Base-by-base conservation (phyloP, 2,113 vertebrate genomes). In the Malurus cyaneus region DNA sequence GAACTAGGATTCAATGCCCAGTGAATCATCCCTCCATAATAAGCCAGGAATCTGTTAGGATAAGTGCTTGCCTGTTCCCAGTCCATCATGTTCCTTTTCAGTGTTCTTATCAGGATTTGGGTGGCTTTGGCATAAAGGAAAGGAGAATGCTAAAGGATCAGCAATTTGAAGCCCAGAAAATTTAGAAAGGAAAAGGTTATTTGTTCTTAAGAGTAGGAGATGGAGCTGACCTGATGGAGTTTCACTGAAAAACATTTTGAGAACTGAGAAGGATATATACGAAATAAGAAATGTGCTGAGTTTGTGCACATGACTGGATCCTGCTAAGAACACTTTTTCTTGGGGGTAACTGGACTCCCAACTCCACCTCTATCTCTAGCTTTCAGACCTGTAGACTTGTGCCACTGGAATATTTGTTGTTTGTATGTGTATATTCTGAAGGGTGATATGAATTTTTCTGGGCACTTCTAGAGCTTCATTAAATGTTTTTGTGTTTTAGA, bases 51-150 rank as follows among this genome's bases (percentile, higher is more conserved):
- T 84, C 49, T 88, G 28, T 61, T 88, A 88, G 90, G 64, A 29
- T 54, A 64, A 95, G 17, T 69, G 76, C 56, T 78, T 81, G 96
- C 96, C 97, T 96, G 91, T 92, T 94, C 89, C 96, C 59, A 91
- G 72, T 93, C 94, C 89, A 92, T 89, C 83, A 4, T 77, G 69
- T 88, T 94, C 79, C 50, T 92, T 86, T 39, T 69, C 42, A 41
- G 79, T 76, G 94, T 91, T 97, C 94, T 79, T 89, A 91, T 18
- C 90, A 73, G 93, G 93, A 80, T 91, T 79, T 82, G 86, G 7
- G 28, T 73, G 70, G 26, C 67, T 88, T 86, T 86, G 64, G 76
- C 9, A 0, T 60, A 28, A 67, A 74, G n/a, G 34, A 76, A 41
- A 66, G 6, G 78, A n/a, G 42, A 88, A 74, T 56, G 59, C 24